Evolutionary conservation across 2,113 vertebrate species (phyloP).

Genomic region (Xyrauchen texanus): DNA sequence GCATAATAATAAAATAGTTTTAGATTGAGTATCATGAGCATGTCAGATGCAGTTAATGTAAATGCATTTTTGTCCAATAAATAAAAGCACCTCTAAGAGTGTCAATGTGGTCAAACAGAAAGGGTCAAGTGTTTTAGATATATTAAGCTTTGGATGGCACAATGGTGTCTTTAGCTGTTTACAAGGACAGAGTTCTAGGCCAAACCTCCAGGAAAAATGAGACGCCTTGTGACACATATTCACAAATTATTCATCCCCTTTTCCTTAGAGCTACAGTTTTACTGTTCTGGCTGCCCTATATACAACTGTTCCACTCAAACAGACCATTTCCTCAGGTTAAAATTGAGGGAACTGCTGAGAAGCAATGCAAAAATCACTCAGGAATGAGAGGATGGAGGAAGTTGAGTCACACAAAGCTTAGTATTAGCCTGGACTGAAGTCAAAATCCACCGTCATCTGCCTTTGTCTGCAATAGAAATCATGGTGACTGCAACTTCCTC

Average conservation of each 20-base stretch:
- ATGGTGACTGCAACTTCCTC: slow-evolving; percentile 12
- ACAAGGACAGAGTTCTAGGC: slow-evolving; percentile 19
- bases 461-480: background rate
- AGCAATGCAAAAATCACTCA: background rate
- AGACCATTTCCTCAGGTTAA: slow-evolving; percentile 18
- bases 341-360: background rate
- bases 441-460: background rate
- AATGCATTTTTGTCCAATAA: too few relatives aligned
- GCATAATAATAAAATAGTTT: too few relatives aligned
- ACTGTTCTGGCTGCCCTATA: slow-evolving; percentile 37
- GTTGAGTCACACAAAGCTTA: background rate
- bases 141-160: background rate
- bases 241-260: slow-evolving; percentile 51
- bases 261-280: slow-evolving; percentile 25
- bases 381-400: slow-evolving; percentile 14
- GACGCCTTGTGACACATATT: slow-evolving; percentile 37
- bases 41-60: too few relatives aligned
- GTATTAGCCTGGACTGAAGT: background rate
- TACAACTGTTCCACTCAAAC: slow-evolving; percentile 12
- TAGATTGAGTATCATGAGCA: too few relatives aligned
- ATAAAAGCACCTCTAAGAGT: background rate
- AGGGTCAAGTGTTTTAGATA: background rate
- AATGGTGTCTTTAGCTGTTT: slow-evolving; percentile 2
- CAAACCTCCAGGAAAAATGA: slow-evolving; percentile 30
- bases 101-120: background rate